Conservation (phyloP, 35 echinoderm and acorn worm genomes). For the Heliocidaris tuberculata region DNA sequence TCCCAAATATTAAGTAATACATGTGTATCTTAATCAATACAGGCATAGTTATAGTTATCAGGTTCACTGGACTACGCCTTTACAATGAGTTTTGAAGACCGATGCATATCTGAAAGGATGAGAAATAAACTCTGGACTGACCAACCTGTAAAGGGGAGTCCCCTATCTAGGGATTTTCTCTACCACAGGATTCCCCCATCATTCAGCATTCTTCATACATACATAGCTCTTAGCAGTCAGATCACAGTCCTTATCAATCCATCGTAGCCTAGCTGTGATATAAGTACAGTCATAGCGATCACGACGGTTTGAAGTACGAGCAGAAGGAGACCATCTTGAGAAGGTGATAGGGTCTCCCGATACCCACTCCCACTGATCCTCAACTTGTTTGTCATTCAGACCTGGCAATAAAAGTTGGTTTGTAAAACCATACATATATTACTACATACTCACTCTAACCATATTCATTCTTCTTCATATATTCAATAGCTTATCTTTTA, state of each 20-base stretch:
- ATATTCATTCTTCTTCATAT: no score
- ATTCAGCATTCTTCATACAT: slow-evolving; percentile 60
- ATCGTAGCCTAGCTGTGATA: slow-evolving; percentile 64
- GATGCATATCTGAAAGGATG: neutral
- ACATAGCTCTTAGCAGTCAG: slow-evolving; percentile 50
- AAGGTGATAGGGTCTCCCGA: slow-evolving; percentile 77
- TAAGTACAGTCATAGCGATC: slow-evolving; percentile 66
- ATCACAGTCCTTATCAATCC: slow-evolving; percentile 67
- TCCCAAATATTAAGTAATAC: no score
- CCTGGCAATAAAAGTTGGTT: slow-evolving; percentile 49
- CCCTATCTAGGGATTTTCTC: no score
- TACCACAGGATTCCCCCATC: neutral
- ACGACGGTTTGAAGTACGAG: neutral
- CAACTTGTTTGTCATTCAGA: slow-evolving; percentile 75
- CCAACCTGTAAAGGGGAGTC: neutral
- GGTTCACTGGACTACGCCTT: no score
- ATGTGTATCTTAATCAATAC: neutral
- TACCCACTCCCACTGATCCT: slow-evolving; percentile 88
- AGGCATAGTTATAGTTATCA: neutral
- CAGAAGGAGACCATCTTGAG: slow-evolving; percentile 75
- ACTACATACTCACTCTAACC: neutral
- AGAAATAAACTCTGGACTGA: neutral
- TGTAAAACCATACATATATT: no score
- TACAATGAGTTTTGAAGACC: neutral
- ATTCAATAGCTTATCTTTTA: no score